Evolutionary conservation across 2,888 invertebrate species (phyloP), one percentile per base, ranked within the genome.

Genomic region (Chesias legatella): DNA sequence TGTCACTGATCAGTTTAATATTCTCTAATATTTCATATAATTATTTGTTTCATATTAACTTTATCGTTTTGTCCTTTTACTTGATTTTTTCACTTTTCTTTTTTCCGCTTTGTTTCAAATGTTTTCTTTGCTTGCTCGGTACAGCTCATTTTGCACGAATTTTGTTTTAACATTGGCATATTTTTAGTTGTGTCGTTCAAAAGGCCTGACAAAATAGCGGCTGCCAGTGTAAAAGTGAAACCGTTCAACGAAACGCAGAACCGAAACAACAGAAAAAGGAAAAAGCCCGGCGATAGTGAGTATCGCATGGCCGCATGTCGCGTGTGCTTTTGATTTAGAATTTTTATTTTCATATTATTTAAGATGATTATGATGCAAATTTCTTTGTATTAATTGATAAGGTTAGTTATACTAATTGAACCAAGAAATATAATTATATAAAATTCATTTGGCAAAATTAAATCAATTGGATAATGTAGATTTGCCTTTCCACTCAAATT

Each of bases 171-270:
- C 47, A 41, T 52, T 30, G 48, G 73, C 67, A 70, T 80, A 76
- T 79, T 86, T 73, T 89, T 90, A 94, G 93, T 94, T 90, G 94
- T 95, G 83, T 94, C 95, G 65, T 95, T 94, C 92, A 95, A 94
- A 92, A 94, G 94, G 79, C 90, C 91, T 60, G 89, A 90, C 63
- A 82, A 71, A 65, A 74, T 79, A 41, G 68, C 63, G 8, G 55
- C 72, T n/a, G 57, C 71, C 3, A 51, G 51, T 31, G 31, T 44
- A 0, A 74, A 66, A 58, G 58, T 74, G 28, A 76, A 70, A 40
- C 70, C 75, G 9, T 72, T 69, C 45, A 68, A 53, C 50, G 75
- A 69, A 53, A 63, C 66, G 11, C 63, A 70, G 25, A 68, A 68
- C 32, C 79, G 61, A 57, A 61, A 61, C n/a, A 79, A 91, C 17